phyloP scores from a whole-genome alignment of 2,888 invertebrate species.

The Eudemis profundana region DNA sequence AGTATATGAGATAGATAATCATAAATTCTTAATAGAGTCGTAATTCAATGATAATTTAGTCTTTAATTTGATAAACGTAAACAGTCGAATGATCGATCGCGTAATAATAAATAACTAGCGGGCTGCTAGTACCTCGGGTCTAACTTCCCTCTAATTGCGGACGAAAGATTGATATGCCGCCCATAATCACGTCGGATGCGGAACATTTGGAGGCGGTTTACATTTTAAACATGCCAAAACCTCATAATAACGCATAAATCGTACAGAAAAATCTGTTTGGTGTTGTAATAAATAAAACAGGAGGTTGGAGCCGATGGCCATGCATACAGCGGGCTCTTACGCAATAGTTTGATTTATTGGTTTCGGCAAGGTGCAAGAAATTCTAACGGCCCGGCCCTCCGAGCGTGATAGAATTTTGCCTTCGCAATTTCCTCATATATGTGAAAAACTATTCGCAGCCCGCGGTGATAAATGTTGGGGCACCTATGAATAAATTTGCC shows the following conservation, averaged over 20 bases:
- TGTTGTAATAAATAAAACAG: constrained; percentile 77
- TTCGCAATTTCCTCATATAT: constrained; percentile 76
- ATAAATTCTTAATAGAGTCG: constrained; percentile 3
- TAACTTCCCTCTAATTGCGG: constrained; percentile 38
- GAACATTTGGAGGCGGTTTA: constrained; percentile 50
- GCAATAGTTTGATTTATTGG: constrained; percentile 83
- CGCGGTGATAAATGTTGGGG: constrained; percentile 79
- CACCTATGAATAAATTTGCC: constrained; percentile 79
- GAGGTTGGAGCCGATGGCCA: constrained; percentile 69
- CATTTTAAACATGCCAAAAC: constrained; percentile 56
- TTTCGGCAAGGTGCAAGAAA: constrained; percentile 80
- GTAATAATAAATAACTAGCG: constrained; percentile 26
- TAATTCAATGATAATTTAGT: constrained; percentile 6
- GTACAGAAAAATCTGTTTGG: constrained; percentile 76
- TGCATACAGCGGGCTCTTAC: constrained; percentile 81
- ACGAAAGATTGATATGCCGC: constrained; percentile 35
- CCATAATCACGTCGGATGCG: constrained; percentile 27
- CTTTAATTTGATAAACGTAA: constrained; percentile 11
- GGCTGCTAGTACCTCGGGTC: constrained; percentile 10
- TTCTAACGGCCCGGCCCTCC: constrained; percentile 72
- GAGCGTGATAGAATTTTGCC: constrained; percentile 77
- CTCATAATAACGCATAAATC: constrained; percentile 64
- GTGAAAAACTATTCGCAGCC: constrained; percentile 77
- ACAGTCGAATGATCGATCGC: constrained; percentile 25
- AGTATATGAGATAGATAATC: constrained; percentile 14